Percentiles rank a stretch among this genome's conserved stretches.
phyloP scores from a whole-genome alignment of 2,113 vertebrate genomes.

The Hippoglossus stenolepis region DNA sequence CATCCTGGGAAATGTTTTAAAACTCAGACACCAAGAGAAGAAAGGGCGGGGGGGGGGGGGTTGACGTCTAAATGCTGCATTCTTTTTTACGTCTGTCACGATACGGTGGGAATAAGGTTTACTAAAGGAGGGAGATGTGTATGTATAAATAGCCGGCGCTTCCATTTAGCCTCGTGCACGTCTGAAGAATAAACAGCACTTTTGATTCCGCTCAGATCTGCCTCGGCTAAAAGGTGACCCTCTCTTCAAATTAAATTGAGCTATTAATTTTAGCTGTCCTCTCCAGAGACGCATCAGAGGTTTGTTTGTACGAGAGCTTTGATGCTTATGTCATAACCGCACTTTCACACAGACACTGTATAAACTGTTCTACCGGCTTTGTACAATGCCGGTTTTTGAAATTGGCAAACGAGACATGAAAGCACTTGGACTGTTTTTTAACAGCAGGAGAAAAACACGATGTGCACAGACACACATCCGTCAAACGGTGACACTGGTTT shows the following conservation, averaged over 20 bases:
- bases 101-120: slow-evolving; percentile 54
- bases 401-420: background rate
- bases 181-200: slow-evolving; percentile 51
- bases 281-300: slow-evolving; percentile 9
- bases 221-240: slow-evolving; percentile 31
- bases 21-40: slow-evolving; percentile 25
- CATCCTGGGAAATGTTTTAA: slow-evolving; percentile 62
- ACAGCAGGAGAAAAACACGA: background rate
- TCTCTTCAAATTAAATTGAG: slow-evolving; percentile 26
- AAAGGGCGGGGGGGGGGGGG: background rate
- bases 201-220: slow-evolving; percentile 42
- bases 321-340: slow-evolving; percentile 26
- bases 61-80: slow-evolving; percentile 31
- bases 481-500: background rate
- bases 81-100: slow-evolving; percentile 43
- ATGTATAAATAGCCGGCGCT: slow-evolving; percentile 30
- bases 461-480: background rate
- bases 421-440: background rate
- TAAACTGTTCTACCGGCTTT: background rate
- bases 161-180: slow-evolving; percentile 44
- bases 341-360: background rate
- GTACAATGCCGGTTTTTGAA: background rate
- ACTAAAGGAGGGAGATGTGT: slow-evolving; percentile 20
- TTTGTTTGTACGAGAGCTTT: slow-evolving; percentile 51
- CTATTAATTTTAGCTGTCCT: slow-evolving; percentile 43